Percentiles rank a stretch among this genome's conserved stretches.
Evolutionary conservation across 2,888 invertebrate species (phyloP).

Genomic region (Cephonodes hylas): DNA sequence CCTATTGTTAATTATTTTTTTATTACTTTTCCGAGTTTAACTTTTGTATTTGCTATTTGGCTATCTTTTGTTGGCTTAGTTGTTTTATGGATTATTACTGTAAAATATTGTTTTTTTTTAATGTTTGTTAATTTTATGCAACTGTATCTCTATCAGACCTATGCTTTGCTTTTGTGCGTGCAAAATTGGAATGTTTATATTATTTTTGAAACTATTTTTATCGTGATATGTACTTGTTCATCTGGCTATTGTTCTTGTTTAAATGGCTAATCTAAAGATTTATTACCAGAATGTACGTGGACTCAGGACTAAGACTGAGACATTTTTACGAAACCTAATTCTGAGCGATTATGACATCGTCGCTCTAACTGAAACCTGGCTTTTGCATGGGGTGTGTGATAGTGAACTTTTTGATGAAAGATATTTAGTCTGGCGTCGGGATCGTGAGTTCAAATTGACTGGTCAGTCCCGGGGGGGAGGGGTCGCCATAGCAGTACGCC

Average conservation of each 20-base stretch:
- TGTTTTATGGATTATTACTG: neutral
- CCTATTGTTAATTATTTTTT: neutral
- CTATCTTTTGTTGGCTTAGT: neutral
- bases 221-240: neutral
- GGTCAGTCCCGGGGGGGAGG: neutral
- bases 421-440: neutral
- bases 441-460: neutral
- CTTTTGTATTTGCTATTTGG: too few species aligned
- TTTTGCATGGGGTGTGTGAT: too few species aligned
- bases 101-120: neutral
- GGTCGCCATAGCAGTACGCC: neutral
- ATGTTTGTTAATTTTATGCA: neutral
- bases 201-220: neutral
- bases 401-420: neutral
- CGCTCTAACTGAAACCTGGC: neutral
- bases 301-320: too few species aligned
- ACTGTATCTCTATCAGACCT: neutral
- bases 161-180: too few species aligned
- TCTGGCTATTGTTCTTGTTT: neutral
- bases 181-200: too few species aligned
- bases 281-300: too few species aligned
- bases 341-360: neutral
- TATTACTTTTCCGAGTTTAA: neutral
- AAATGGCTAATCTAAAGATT: too few species aligned
- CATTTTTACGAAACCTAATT: neutral